Conservation (phyloP, 2,797 vertebrate species). For the Erethizon dorsatum region DNA sequence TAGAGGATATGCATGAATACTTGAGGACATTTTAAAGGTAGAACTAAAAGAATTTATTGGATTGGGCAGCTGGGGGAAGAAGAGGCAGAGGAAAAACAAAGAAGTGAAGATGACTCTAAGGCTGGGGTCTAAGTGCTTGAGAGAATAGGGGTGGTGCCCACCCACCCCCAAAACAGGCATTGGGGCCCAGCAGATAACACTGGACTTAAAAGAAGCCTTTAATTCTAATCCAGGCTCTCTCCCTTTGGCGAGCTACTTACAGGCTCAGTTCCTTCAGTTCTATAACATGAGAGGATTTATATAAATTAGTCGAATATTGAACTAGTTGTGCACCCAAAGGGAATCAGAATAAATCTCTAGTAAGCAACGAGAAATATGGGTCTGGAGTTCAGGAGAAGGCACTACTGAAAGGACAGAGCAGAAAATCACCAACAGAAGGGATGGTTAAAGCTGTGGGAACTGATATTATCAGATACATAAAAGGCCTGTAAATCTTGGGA, state of each 20-base stretch:
- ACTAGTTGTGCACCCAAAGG: neutral
- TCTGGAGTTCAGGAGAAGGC: conserved; percentile 25
- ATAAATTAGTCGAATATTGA: neutral
- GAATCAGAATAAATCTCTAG: conserved; percentile 26
- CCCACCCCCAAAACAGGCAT: neutral
- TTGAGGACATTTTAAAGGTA: neutral
- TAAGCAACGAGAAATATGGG: neutral
- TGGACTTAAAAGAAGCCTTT: neutral
- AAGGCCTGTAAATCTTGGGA: neutral
- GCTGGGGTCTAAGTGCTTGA: neutral
- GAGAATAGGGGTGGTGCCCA: neutral
- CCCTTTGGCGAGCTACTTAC: neutral
- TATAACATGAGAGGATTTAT: neutral
- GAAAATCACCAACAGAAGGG: neutral
- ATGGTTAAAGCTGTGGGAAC: neutral
- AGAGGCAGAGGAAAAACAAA: neutral
- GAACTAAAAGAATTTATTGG: conserved; percentile 31
- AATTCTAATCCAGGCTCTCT: neutral
- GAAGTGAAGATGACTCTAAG: neutral
- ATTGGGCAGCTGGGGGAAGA: neutral
- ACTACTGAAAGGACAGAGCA: neutral
- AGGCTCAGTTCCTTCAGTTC: neutral
- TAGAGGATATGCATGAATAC: neutral
- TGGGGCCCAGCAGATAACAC: neutral
- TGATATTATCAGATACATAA: neutral